These are phyloP conservation scores for Metopolophium dirhodum DNA, from an alignment of 1,140 invertebrate genomes.

Conservation along the genomic window DNA sequence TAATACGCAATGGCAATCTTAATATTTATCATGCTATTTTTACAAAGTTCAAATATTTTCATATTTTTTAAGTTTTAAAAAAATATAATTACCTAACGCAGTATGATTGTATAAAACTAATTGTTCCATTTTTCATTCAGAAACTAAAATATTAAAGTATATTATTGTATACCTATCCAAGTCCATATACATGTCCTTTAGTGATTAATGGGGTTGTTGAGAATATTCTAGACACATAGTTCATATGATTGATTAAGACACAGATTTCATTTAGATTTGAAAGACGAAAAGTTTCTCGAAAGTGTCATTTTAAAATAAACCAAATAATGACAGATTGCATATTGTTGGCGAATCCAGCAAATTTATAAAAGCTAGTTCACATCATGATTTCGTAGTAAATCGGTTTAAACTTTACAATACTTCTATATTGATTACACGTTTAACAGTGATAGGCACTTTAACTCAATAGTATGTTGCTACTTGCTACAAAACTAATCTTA, in stretches of 20 bases:
- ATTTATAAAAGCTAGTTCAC: not conserved
- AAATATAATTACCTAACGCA: not conserved
- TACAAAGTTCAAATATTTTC: no score
- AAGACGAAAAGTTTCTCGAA: not conserved
- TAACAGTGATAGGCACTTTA: not conserved
- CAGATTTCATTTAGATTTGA: not conserved
- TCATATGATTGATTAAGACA: slow-evolving; percentile 27
- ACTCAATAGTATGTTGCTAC: not conserved
- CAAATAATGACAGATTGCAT: slow-evolving; percentile 5
- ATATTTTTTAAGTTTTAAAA: not conserved
- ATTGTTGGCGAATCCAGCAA: not conserved
- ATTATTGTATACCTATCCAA: not conserved
- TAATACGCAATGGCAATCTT: no score
- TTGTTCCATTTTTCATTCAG: not conserved
- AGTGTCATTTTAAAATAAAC: not conserved
- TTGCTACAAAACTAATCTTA: not conserved
- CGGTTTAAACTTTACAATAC: not conserved
- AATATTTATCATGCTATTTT: no score
- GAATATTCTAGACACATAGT: not conserved
- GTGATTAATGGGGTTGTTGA: not conserved
- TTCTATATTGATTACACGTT: not conserved
- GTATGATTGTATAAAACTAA: not conserved
- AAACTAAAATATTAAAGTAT: not conserved
- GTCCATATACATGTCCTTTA: not conserved
- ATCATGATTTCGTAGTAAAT: not conserved